Base-by-base conservation (phyloP, 1,140 invertebrate species). In the Scaptomyza hsui region DNA sequence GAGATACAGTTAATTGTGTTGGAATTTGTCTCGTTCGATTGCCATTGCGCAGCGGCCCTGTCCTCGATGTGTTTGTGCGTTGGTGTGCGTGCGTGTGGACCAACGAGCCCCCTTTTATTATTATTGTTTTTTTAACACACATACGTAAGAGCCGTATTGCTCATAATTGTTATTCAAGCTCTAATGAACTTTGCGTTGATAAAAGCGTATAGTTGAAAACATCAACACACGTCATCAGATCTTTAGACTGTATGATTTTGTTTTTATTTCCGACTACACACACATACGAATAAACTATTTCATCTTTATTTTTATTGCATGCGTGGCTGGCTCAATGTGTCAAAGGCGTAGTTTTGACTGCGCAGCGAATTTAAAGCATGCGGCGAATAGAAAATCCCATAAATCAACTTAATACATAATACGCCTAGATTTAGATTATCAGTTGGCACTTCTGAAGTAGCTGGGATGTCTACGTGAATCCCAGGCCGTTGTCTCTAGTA, bases 151-250 rank as follows among this genome's bases (percentile, higher is more conserved):
- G 26, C 32, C 32, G 32, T 24, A 47, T 32, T 41, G 35, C 70
- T 68, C 72, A 80, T 86, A 86, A 86, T 80, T 85, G 77, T 81
- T 85, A 74, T 85, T 76, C 69, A 80, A 81, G 77, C 81, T 85
- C 57, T 73, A 85, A 72, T 79, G 72, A 83, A 79, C 75, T 85
- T 71, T 67, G 74, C 44, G 61, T 64, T 79, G 53, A 78, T 63
- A 64, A 56, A 62, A 65, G 51, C 61, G 72, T 26, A 21, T 48
- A 77, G 64, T 74, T 67, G 49, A 77, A 81, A 86, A 85, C 81
- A 85, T 80, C 69, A 63, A 52, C 73, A 77, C 39, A 69, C 77
- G 76, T 86, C 81, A 86, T 81, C 48, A 32, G 56, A 75, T 59
- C 49, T 64, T 42, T 19, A 21, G 3, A 12, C 12, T 13, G 24